Percentiles rank a stretch among this genome's conserved stretches.
phyloP scores from a whole-genome alignment of 2,113 vertebrate species.

The Brachirus orientalis region DNA sequence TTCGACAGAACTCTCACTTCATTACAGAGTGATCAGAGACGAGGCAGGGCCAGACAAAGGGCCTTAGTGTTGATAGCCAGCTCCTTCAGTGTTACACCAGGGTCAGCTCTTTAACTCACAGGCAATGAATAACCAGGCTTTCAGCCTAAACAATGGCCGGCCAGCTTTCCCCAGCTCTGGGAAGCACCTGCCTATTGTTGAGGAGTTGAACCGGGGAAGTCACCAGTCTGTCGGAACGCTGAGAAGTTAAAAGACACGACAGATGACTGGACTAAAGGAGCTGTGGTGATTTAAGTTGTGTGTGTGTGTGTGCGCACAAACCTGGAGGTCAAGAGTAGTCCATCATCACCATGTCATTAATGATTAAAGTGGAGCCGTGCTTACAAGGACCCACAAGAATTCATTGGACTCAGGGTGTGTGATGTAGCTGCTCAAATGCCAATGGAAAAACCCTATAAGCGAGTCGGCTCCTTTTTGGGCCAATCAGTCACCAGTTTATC shows the following conservation, averaged over 20 bases:
- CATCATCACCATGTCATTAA: slow-evolving; percentile 76
- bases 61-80: slow-evolving; percentile 81
- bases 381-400: slow-evolving; percentile 48
- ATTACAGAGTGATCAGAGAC: slow-evolving; percentile 90
- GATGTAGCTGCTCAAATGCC: slow-evolving; percentile 33
- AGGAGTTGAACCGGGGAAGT: slow-evolving; percentile 76
- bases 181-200: slow-evolving; percentile 70
- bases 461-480: slow-evolving; percentile 2
- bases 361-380: slow-evolving; percentile 57
- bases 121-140: slow-evolving; percentile 79
- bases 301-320: slow-evolving; percentile 26
- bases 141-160: slow-evolving; percentile 72
- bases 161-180: slow-evolving; percentile 65
- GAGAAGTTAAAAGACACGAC: slow-evolving; percentile 61
- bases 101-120: slow-evolving; percentile 83
- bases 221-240: slow-evolving; percentile 78
- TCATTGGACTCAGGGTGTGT: slow-evolving; percentile 30
- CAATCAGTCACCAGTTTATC: slow-evolving; percentile 19
- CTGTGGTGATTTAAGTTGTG: slow-evolving; percentile 38
- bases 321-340: slow-evolving; percentile 72
- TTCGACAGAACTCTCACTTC: slow-evolving; percentile 92
- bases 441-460: slow-evolving; percentile 12
- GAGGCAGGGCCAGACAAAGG: slow-evolving; percentile 85
- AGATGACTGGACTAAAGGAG: slow-evolving; percentile 54
- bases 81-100: slow-evolving; percentile 81